Percentiles rank a stretch among this genome's conserved stretches.
Conservation (phyloP, 2,888 invertebrate species). For the Rhaphigaster nebulosa region DNA sequence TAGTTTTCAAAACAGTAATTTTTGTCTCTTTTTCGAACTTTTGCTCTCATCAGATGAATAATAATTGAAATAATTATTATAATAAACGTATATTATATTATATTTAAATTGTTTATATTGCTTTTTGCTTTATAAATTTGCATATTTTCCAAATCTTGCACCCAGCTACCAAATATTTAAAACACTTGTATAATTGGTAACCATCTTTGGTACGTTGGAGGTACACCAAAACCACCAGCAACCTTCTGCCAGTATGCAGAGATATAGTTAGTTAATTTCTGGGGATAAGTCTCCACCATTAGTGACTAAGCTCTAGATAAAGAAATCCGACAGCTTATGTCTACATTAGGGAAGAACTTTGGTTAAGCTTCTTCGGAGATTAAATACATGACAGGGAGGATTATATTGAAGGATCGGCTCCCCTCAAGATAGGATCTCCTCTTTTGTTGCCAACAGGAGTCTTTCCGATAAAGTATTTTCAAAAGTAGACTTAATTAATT, state of each 20-base stretch:
- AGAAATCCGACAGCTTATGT: slow-evolving; percentile 10
- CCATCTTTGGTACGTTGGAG: too few relatives aligned
- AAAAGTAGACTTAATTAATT: not conserved
- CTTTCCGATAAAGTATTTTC: not conserved
- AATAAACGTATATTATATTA: too few relatives aligned
- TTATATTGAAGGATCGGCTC: slow-evolving; percentile 3
- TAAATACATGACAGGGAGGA: slow-evolving; percentile 17
- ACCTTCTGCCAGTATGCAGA: not conserved
- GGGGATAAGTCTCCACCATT: not conserved
- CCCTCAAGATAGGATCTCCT: not conserved
- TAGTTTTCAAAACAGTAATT: too few relatives aligned
- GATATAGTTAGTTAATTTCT: not conserved
- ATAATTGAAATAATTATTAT: too few relatives aligned
- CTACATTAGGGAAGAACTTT: not conserved
- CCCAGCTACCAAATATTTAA: too few relatives aligned
- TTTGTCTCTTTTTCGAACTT: too few relatives aligned
- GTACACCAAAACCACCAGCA: too few relatives aligned
- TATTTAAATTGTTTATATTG: too few relatives aligned
- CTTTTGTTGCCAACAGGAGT: not conserved
- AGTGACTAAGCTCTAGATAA: not conserved
- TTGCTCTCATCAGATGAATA: too few relatives aligned
- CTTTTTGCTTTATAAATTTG: too few relatives aligned
- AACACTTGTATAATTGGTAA: too few relatives aligned
- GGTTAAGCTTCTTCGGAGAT: not conserved
- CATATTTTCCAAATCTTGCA: too few relatives aligned